Base-by-base conservation (phyloP, 2,888 invertebrate species). In the Machimus atricapillus region DNA sequence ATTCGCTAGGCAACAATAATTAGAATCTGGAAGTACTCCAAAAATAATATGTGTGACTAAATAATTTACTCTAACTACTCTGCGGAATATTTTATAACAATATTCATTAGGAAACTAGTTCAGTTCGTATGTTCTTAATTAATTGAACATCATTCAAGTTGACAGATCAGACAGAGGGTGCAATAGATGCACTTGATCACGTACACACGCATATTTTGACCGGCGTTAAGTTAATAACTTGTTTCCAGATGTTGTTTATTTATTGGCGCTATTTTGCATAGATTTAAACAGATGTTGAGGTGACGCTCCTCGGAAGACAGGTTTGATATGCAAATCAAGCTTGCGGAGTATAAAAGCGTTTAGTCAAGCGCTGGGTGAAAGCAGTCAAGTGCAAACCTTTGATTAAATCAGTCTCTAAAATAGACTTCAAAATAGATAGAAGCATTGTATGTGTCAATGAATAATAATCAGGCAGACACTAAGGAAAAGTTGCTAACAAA, bases 401-500 rank as follows among this genome's bases (percentile, higher is more conserved):
- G 27, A 27, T 74, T 16, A 85, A 37, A 46, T 52, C 74, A 5
- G 27, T 19, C 74, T 27, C 31, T 31, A 4, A 27, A 85, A 43
- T 85, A 85, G 31, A 34, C 43, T 85, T 73, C n/a, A 43, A 46
- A 27, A 12, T 4, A 66, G 79, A 34, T 66, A 52, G 27, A 73
- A 40, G 58, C 19, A 81, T 76, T 76, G 34, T 88, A 86, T 88
- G 88, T 88, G 88, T 88, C 88, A 88, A 88, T 88, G 88, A 88
- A 87, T 87, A 88, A 87, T 87, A 46, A 88, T 88, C 88, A 66
- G 16, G 88, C 83, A 89, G 92, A 92, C 90, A 90, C 92, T 87
- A 92, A 92, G 90, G 91, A 91, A 40, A 92, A 92, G 89, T 90
- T 92, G 87, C 90, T 92, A 89, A 89, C 91, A 89, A 91, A 92